Evolutionary conservation across 2,797 vertebrate genomes (phyloP).

Genomic region (Syndactyla subalaris): DNA sequence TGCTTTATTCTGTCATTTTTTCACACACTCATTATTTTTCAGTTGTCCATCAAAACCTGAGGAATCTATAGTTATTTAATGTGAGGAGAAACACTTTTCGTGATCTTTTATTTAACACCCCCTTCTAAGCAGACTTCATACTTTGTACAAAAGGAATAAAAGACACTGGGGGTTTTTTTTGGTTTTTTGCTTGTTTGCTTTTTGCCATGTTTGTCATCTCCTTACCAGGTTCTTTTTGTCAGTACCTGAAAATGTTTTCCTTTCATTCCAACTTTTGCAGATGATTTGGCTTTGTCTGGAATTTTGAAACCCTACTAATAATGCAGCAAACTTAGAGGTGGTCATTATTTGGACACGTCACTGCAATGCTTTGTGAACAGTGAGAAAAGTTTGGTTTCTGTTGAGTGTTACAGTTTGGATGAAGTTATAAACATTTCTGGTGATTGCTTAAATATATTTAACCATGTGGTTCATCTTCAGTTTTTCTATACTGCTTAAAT

Average conservation of each 20-base stretch:
- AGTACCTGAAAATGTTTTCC: neutral
- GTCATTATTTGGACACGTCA: neutral
- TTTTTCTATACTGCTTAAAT: neutral
- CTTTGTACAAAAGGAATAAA: neutral
- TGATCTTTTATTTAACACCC: neutral
- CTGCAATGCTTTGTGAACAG: neutral
- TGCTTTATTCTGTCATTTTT: neutral
- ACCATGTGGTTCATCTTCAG: neutral
- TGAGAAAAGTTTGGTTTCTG: neutral
- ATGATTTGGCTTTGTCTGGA: neutral
- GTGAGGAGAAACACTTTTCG: neutral
- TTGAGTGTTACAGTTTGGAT: neutral
- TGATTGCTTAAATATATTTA: neutral
- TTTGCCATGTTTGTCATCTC: neutral
- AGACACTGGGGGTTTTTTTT: neutral
- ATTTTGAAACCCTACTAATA: neutral
- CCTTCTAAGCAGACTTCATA: neutral
- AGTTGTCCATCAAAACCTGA: neutral
- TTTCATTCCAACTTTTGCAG: neutral
- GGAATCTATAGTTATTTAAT: neutral
- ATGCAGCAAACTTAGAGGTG: neutral
- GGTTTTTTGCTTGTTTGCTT: neutral
- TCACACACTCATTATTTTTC: neutral
- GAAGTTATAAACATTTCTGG: neutral
- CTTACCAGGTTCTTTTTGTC: neutral